Evolutionary conservation across 2,888 invertebrate species (phyloP).

Genomic region (Lycaena phlaeas): DNA sequence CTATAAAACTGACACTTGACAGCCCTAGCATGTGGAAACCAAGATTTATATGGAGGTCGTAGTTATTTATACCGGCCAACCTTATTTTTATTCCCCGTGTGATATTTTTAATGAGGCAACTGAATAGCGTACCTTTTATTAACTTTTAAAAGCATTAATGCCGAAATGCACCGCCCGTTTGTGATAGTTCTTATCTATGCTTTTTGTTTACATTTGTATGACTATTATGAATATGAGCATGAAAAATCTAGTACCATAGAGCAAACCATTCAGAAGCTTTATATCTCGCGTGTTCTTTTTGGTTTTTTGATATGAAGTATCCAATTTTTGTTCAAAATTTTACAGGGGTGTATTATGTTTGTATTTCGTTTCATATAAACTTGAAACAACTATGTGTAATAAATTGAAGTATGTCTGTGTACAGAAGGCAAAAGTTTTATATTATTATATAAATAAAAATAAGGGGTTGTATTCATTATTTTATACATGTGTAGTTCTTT

Average conservation of each 20-base stretch:
- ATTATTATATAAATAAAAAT: no score
- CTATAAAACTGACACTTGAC: no score
- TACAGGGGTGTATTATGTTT: slow-evolving; percentile 1
- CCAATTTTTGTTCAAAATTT: background rate
- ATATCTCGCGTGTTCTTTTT: background rate
- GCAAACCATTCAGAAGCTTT: slow-evolving; percentile 1
- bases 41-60: slow-evolving; percentile 61
- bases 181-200: slow-evolving; percentile 29
- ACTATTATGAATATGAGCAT: background rate
- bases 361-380: background rate
- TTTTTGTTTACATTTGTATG: background rate
- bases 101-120: slow-evolving; percentile 69
- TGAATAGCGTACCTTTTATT: slow-evolving; percentile 61
- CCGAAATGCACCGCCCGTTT: slow-evolving; percentile 32
- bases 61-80: slow-evolving; percentile 59
- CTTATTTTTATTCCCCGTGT: slow-evolving; percentile 67
- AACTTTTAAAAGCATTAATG: slow-evolving; percentile 51
- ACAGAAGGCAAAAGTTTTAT: no score
- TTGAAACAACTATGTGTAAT: no score
- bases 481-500: no score
- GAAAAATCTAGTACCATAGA: background rate
- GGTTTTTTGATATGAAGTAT: background rate
- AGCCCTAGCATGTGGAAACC: slow-evolving; percentile 55
- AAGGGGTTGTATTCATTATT: no score
- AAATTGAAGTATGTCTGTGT: no score